Evolutionary conservation across 2,113 vertebrate genomes (phyloP).

Genomic region (Phylloscopus trochiloides): DNA sequence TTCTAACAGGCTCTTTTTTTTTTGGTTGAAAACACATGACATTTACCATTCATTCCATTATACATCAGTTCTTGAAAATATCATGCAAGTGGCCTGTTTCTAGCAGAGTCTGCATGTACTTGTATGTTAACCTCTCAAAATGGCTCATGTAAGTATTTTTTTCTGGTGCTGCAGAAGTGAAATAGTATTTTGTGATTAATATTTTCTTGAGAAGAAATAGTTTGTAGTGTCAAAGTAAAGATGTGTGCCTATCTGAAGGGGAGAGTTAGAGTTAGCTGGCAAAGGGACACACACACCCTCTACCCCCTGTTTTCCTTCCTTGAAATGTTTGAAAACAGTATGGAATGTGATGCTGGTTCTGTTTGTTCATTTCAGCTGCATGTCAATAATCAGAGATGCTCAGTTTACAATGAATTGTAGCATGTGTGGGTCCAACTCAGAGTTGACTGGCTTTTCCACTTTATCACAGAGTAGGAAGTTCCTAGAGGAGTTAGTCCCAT

Average conservation of each 20-base stretch:
- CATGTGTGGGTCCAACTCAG: background rate
- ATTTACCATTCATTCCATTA: background rate
- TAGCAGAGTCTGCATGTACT: background rate
- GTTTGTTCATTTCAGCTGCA: background rate
- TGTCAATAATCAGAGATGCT: background rate
- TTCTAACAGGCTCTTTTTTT: background rate
- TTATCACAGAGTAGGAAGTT: background rate
- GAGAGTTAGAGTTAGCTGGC: background rate
- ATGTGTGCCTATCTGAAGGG: background rate
- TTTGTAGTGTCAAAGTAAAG: background rate
- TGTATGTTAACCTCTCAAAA: background rate
- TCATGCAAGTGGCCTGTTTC: background rate
- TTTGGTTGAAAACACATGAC: background rate
- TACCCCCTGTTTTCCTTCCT: background rate
- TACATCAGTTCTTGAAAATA: background rate
- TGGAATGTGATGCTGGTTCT: background rate
- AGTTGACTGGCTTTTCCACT: background rate
- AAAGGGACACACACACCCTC: too few species aligned
- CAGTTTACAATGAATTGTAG: background rate
- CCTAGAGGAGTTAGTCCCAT: background rate
- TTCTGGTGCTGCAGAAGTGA: background rate
- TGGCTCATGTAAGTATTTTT: background rate
- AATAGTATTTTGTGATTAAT: background rate
- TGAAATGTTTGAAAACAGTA: background rate
- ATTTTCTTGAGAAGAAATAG: background rate